phyloP scores from a whole-genome alignment of 2,113 vertebrate species.

The Charadrius vociferus region DNA sequence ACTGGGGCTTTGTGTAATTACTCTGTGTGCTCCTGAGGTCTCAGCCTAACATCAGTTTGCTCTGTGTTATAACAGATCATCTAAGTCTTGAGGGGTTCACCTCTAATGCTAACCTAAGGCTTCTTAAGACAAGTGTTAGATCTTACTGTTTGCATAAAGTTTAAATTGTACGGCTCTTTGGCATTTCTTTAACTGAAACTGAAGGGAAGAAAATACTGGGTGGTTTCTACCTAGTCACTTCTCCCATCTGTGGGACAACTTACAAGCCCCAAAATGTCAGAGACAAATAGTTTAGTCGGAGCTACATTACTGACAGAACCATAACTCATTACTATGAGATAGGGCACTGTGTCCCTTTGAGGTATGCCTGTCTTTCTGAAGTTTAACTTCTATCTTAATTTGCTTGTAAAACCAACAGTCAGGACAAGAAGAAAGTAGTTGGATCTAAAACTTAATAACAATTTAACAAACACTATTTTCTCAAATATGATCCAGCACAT shows the following conservation, averaged over 20 bases:
- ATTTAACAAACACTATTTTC: not conserved
- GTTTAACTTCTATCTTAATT: not conserved
- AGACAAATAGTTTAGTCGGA: not conserved
- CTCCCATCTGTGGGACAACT: not conserved
- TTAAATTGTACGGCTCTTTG: not conserved
- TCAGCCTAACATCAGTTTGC: not conserved
- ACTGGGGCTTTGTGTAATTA: not conserved
- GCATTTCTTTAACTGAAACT: not conserved
- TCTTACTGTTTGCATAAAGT: not conserved
- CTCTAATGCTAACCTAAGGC: not conserved
- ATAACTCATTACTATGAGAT: not conserved
- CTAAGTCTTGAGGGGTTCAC: not conserved
- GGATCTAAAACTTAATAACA: not conserved
- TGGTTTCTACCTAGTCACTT: not conserved
- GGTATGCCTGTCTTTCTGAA: not conserved
- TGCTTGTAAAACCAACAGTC: not conserved
- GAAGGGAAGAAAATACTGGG: not conserved
- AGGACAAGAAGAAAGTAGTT: not conserved
- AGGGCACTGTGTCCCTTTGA: not conserved
- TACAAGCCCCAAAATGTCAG: slow-evolving; percentile 15
- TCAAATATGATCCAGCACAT: not conserved
- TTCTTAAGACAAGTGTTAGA: not conserved
- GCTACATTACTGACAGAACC: not conserved
- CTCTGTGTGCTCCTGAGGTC: not conserved
- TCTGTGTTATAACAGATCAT: not conserved